phyloP scores from a whole-genome alignment of 2,797 vertebrate species.

The Pangasius sanitwongsei region DNA sequence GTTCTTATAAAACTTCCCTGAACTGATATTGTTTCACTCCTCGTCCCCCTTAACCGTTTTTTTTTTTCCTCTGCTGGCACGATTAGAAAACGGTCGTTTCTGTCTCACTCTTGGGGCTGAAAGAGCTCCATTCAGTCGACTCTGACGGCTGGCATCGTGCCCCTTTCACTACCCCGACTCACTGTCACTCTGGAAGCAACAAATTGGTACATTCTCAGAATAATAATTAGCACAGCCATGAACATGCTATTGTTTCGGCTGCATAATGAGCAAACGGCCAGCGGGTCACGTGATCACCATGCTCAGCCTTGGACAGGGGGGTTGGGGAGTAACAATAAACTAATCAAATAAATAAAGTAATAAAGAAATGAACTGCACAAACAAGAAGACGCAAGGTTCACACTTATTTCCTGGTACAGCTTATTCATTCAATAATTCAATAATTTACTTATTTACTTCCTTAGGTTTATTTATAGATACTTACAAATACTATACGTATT shows the following conservation, averaged over 20 bases:
- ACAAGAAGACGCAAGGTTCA: background rate
- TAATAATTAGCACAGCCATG: constrained; percentile 97
- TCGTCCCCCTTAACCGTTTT: background rate
- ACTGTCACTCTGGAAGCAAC: constrained; percentile 97
- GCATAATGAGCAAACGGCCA: constrained; percentile 84
- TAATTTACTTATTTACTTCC: background rate
- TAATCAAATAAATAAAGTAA: constrained; percentile 35
- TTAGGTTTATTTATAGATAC: background rate
- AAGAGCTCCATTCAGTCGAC: constrained; percentile 81
- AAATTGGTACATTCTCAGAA: constrained; percentile 99
- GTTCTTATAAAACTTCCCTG: background rate
- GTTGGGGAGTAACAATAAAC: constrained; percentile 1
- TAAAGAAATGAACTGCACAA: constrained; percentile 1
- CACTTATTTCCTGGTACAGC: background rate
- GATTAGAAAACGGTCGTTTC: constrained; percentile 76
- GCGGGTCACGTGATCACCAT: constrained; percentile 81
- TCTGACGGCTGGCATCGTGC: constrained; percentile 83
- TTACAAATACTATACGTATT: background rate
- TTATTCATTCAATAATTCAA: background rate
- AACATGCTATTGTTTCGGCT: constrained; percentile 93
- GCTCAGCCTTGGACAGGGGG: constrained; percentile 59
- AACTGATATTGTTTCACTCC: constrained; percentile 20
- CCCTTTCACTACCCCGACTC: constrained; percentile 86
- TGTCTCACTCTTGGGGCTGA: constrained; percentile 83
- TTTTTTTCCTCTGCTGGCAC: constrained; percentile 69